These are phyloP conservation scores for Resseliella maxima DNA, from an alignment of 2,888 invertebrate species.

Conservation along the genomic window DNA sequence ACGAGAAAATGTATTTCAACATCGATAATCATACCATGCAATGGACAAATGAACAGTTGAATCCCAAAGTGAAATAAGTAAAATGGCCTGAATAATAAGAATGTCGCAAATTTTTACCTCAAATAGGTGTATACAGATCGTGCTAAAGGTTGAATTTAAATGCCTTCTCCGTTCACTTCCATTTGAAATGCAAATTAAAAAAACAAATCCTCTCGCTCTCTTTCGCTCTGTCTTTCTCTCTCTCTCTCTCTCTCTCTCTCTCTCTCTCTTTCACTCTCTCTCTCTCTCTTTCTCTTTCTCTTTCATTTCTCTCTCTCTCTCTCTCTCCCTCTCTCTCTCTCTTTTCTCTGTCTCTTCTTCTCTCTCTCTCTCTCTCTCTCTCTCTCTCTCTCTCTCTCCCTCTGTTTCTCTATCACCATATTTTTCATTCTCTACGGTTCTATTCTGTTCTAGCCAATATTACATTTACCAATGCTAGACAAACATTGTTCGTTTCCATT, in stretches of 20 bases:
- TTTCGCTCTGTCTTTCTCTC: too few species aligned
- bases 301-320: neutral
- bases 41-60: neutral
- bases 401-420: too few species aligned
- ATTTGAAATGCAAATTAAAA: constrained; percentile 47
- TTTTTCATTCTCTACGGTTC: too few species aligned
- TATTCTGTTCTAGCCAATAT: too few species aligned
- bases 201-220: too few species aligned
- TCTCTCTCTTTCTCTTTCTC: neutral
- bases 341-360: too few species aligned
- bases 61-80: neutral
- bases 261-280: neutral
- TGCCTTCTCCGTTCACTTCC: constrained; percentile 8
- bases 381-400: too few species aligned
- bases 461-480: too few species aligned
- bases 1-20: neutral
- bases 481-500: neutral
- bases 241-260: neutral
- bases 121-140: constrained; percentile 6
- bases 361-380: too few species aligned
- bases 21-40: neutral
- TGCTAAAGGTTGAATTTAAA: constrained; percentile 39
- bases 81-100: constrained; percentile 29
- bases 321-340: neutral
- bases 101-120: constrained; percentile 43